A percentile compares a stretch with the other conserved stretches of the same genome.
Evolutionary conservation across 2,888 invertebrate genomes (phyloP).

Genomic region (Parasteatoda lunata): DNA sequence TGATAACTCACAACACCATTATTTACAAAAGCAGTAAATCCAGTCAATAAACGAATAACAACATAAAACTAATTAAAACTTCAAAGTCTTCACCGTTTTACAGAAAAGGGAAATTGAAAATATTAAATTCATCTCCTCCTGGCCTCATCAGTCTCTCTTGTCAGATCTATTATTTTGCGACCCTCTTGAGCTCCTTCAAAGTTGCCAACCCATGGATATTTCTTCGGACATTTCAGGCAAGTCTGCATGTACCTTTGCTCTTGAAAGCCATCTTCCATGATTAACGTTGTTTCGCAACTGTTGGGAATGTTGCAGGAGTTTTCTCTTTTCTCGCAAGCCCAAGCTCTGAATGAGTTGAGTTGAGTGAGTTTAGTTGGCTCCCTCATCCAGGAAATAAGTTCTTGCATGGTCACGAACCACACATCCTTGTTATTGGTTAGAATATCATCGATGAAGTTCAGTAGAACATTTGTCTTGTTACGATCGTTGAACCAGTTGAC

Average conservation of each 20-base stretch:
- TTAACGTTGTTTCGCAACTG: constrained; percentile 80
- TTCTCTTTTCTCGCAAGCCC: constrained; percentile 76
- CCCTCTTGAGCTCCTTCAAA: constrained; percentile 60
- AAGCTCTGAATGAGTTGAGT: constrained; percentile 60
- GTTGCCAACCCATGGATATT: constrained; percentile 85
- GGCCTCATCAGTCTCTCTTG: constrained; percentile 10
- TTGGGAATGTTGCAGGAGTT: constrained; percentile 66
- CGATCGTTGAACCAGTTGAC: constrained; percentile 70
- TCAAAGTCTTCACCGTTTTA: no score
- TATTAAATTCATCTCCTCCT: background rate
- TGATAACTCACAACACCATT: no score
- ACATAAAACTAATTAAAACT: no score
- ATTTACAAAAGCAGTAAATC: no score
- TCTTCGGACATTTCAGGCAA: constrained; percentile 86
- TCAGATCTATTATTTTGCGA: constrained; percentile 42
- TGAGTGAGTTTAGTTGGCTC: constrained; percentile 61
- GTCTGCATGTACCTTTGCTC: constrained; percentile 82
- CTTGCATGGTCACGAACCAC: constrained; percentile 71
- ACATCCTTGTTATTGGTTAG: constrained; percentile 69
- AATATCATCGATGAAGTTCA: constrained; percentile 70
- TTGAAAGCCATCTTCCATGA: constrained; percentile 21
- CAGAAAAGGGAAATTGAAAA: no score
- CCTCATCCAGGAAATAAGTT: constrained; percentile 70
- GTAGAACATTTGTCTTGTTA: constrained; percentile 70
- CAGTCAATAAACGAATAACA: no score